Percentiles rank a stretch among this genome's conserved stretches.
Conservation (phyloP, 1,140 invertebrate genomes). For the Neotoxoptera formosana region DNA sequence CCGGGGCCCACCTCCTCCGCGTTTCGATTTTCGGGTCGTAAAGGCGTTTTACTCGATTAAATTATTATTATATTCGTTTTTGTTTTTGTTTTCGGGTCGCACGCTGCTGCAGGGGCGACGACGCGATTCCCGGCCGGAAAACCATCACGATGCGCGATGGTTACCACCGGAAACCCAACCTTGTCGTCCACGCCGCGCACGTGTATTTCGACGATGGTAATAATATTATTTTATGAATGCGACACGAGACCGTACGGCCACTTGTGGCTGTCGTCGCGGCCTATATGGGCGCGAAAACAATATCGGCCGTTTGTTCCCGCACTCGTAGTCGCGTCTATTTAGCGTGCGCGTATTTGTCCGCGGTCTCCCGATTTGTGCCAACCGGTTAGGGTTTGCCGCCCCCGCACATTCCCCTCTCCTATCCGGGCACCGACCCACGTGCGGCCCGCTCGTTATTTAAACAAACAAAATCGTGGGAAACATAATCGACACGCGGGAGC, state of each 20-base stretch:
- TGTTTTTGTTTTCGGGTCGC: neutral
- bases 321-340: neutral
- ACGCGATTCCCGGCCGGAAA: neutral
- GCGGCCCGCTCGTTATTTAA: neutral
- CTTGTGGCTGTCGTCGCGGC: neutral
- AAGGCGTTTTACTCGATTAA: neutral
- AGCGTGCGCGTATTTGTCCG: neutral
- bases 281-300: neutral
- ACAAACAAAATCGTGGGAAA: constrained; percentile 20
- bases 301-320: neutral
- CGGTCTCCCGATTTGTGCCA: neutral
- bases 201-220: neutral
- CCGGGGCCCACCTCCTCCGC: neutral
- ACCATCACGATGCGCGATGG: too few species aligned
- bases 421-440: neutral
- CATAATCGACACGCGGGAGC: neutral
- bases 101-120: neutral
- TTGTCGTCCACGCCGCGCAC: neutral
- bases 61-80: neutral
- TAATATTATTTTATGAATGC: too few species aligned
- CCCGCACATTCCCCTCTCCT: neutral
- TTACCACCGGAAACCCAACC: constrained; percentile 44
- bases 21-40: neutral
- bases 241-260: neutral
- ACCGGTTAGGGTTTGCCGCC: neutral